phyloP scores from a whole-genome alignment of 1,140 invertebrate genomes.

The Dicyema japonicum region DNA sequence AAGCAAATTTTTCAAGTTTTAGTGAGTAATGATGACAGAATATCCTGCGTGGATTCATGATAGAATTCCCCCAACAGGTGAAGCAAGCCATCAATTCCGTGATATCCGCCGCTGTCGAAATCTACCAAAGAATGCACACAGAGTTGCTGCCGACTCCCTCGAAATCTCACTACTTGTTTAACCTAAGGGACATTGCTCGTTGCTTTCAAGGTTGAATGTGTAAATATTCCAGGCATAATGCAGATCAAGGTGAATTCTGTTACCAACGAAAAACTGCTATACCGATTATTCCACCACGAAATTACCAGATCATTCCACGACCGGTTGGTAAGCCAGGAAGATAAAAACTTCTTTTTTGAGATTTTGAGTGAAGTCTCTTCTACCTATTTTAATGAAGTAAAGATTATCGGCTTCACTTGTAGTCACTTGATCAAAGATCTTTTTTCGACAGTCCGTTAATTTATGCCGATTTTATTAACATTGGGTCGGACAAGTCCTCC shows the following conservation, averaged over 20 bases:
- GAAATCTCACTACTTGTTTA: slow-evolving; percentile 22
- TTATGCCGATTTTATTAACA: slow-evolving; percentile 20
- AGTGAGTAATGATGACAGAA: neutral
- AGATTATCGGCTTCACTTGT: neutral
- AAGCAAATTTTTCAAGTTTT: slow-evolving; percentile 20
- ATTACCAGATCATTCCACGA: slow-evolving; percentile 20
- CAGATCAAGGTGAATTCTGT: slow-evolving; percentile 14
- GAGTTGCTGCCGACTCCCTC: slow-evolving; percentile 19
- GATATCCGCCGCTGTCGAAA: slow-evolving; percentile 16
- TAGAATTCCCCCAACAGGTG: slow-evolving; percentile 22
- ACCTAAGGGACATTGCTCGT: slow-evolving; percentile 19
- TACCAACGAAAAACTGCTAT: slow-evolving; percentile 13
- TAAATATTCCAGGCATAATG: slow-evolving; percentile 9
- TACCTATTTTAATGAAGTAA: slow-evolving; percentile 18
- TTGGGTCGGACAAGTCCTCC: slow-evolving; percentile 11
- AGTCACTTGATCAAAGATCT: slow-evolving; percentile 11
- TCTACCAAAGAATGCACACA: slow-evolving; percentile 17
- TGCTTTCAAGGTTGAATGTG: slow-evolving; percentile 16
- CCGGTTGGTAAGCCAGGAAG: slow-evolving; percentile 17
- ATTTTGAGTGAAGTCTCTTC: slow-evolving; percentile 17
- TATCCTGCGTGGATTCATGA: slow-evolving; percentile 28
- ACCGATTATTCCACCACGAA: slow-evolving; percentile 19
- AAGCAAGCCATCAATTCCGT: slow-evolving; percentile 15
- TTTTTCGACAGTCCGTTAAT: slow-evolving; percentile 16
- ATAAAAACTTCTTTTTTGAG: slow-evolving; percentile 16